Evolutionary conservation across 2,113 vertebrate species (phyloP).

Genomic region (Entomyzon cyanotis): DNA sequence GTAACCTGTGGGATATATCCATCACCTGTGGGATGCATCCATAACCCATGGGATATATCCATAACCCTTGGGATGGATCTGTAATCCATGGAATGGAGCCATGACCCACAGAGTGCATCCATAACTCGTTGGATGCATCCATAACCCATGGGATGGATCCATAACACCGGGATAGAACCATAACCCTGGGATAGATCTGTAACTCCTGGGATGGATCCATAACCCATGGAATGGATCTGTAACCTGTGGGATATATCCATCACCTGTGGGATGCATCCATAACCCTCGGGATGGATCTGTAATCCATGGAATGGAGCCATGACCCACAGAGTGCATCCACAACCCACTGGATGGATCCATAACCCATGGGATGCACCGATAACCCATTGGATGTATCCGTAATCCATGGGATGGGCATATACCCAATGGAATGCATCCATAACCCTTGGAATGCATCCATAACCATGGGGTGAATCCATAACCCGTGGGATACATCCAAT

Average conservation of each 20-base stretch:
- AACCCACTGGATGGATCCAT: neutral
- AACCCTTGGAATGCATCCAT: neutral
- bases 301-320: too few species aligned
- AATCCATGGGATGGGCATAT: neutral
- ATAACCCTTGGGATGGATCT: neutral
- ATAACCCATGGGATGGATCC: neutral
- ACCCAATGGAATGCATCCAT: neutral
- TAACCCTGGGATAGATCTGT: neutral
- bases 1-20: neutral
- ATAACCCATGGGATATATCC: neutral
- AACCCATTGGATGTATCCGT: neutral
- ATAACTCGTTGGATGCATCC: too few species aligned
- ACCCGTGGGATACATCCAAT: too few species aligned
- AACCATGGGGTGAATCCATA: neutral
- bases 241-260: accelerated
- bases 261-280: accelerated
- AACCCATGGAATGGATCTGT: accelerated
- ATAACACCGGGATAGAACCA: too few species aligned
- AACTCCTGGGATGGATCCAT: accelerated
- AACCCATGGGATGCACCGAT: neutral
- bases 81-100: accelerated
- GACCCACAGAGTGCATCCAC: accelerated
- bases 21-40: too few species aligned
- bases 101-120: accelerated
- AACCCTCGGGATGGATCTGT: too few species aligned